A percentile compares a stretch with the other conserved stretches of the same genome.
Evolutionary conservation across 2,888 invertebrate species (phyloP).

Genomic region (Stenurella melanura): DNA sequence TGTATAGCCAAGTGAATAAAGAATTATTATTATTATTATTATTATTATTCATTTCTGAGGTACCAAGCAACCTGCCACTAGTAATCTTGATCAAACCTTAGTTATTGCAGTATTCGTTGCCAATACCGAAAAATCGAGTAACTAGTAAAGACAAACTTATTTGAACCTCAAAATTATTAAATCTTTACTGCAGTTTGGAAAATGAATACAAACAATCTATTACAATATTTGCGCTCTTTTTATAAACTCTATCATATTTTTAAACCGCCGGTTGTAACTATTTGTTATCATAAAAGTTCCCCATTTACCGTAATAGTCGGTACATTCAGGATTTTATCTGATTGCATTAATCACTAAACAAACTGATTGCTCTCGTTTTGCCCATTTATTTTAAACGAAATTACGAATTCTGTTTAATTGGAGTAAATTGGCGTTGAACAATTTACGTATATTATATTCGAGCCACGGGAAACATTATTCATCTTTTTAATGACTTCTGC

Average conservation of each 20-base stretch:
- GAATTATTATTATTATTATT: no score
- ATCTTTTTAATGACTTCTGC: not conserved
- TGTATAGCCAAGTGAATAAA: no score
- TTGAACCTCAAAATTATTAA: no score
- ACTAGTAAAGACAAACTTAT: no score
- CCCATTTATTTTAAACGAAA: conserved; percentile 23
- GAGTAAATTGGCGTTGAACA: not conserved
- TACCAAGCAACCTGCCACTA: no score
- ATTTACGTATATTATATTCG: conserved; percentile 12
- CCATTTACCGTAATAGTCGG: not conserved
- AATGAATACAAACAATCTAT: not conserved
- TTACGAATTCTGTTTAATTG: conserved; percentile 21
- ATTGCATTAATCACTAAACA: conserved; percentile 12
- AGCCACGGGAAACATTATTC: not conserved
- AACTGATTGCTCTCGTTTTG: conserved; percentile 25
- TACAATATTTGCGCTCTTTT: not conserved
- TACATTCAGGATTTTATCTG: conserved; percentile 12
- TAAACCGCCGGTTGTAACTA: not conserved
- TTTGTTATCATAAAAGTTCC: not conserved
- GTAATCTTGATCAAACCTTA: no score
- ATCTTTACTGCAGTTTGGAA: not conserved
- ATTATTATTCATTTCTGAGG: no score
- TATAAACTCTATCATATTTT: not conserved
- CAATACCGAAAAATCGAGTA: no score
- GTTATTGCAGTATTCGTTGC: no score